Base-by-base conservation (phyloP, 2,888 invertebrate genomes). In the Nomada ferruginata region DNA sequence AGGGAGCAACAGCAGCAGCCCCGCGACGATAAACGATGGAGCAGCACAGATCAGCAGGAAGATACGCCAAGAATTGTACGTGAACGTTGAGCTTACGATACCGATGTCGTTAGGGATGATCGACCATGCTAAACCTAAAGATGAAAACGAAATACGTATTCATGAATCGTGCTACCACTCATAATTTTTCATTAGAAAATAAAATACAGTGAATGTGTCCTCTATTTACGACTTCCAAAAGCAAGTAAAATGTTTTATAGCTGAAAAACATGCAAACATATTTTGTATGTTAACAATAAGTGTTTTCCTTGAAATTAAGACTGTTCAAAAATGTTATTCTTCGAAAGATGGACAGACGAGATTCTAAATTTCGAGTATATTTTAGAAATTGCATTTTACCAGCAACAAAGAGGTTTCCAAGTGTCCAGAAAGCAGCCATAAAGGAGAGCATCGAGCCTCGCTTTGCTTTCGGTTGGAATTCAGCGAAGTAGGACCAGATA, bases 351-450 rank as follows among this genome's bases (percentile, higher is more conserved):
- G 36, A 7, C 0, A 36, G 36, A 36, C 36, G 36, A 36, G 36
- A 36, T 36, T 36, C 5, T 7, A 7, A 36, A 53, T 53, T n/a
- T 20, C 26, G 29, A 63, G 60, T 1, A 42, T 63, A 65, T 75
- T n/a, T 20, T 57, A 57, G 26, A 57, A 26, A 11, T 2, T 23
- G 15, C 10, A 47, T 2, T 60, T 80, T 94, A 93, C 98, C 97
- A 89, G 98, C 98, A 76, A 98, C 98, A 92, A 98, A 97, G 87
- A 98, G 95, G 94, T 98, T 98, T 87, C 98, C 98, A 89, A 98
- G 96, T 77, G 98, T 98, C 98, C 98, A 98, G 94, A 98, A 98
- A 71, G 98, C 98, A 79, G 98, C 98, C 97, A 98, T 97, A 93
- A 97, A 97, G 90, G 98, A 98, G 89, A 98, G 95, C 98, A 98